phyloP scores from a whole-genome alignment of 2,113 vertebrate genomes.

The Hippocampus zosterae region DNA sequence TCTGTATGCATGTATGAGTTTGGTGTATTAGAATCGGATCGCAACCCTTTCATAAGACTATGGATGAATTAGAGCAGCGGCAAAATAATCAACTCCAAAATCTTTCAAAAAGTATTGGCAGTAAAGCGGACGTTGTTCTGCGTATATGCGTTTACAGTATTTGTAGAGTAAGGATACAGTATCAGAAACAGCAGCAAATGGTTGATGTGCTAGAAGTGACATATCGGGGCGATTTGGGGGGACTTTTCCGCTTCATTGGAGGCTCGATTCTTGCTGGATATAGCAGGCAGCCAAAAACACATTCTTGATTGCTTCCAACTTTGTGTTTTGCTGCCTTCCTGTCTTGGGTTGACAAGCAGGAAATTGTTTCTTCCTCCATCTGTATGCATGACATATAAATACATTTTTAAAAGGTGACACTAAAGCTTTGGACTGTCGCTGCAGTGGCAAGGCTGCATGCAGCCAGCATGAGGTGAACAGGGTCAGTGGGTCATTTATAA shows the following conservation, averaged over 20 bases:
- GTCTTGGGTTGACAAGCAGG: slow-evolving; percentile 40
- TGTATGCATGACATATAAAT: slow-evolving; percentile 37
- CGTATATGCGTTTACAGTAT: slow-evolving; percentile 29
- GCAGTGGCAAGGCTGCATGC: slow-evolving; percentile 16
- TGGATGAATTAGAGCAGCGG: background rate
- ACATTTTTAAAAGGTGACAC: slow-evolving; percentile 47
- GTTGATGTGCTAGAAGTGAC: slow-evolving; percentile 68
- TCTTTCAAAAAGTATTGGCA: background rate
- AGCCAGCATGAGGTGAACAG: slow-evolving; percentile 45
- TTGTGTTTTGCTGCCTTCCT: slow-evolving; percentile 42
- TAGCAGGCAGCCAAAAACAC: slow-evolving; percentile 35
- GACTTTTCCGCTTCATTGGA: slow-evolving; percentile 47
- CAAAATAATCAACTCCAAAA: background rate
- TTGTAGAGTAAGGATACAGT: slow-evolving; percentile 26
- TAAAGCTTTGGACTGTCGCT: slow-evolving; percentile 14
- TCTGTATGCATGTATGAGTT: background rate
- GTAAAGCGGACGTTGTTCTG: background rate
- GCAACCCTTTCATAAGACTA: background rate
- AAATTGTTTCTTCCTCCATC: slow-evolving; percentile 47
- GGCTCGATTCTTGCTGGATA: slow-evolving; percentile 27
- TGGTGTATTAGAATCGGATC: background rate
- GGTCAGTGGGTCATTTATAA: slow-evolving; percentile 69
- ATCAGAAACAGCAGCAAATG: slow-evolving; percentile 40
- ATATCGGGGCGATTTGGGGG: slow-evolving; percentile 61
- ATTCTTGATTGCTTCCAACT: slow-evolving; percentile 43